Evolutionary conservation across 2,888 invertebrate species (phyloP).

Genomic region (Perizoma flavofasciatum): DNA sequence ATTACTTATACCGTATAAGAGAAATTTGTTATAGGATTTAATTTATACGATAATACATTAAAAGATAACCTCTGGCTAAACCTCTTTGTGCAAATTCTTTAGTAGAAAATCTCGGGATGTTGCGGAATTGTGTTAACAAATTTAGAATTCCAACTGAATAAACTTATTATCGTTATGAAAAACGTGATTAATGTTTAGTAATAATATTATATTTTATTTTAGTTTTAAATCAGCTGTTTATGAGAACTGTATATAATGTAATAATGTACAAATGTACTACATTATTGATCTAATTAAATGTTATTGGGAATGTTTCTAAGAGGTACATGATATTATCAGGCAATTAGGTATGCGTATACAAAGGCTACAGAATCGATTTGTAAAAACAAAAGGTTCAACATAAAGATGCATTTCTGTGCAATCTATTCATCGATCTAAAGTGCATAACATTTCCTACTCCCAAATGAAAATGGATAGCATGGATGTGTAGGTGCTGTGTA

Average conservation of each 20-base stretch:
- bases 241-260: too few species aligned
- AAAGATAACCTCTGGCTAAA: constrained; percentile 37
- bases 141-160: constrained; percentile 35
- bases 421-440: constrained; percentile 67
- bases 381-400: constrained; percentile 29
- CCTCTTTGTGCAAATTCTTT: constrained; percentile 41
- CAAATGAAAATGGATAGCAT: constrained; percentile 64
- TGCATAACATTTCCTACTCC: constrained; percentile 62
- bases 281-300: too few species aligned
- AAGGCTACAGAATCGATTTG: background rate
- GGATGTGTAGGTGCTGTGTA: constrained; percentile 80
- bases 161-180: constrained; percentile 1
- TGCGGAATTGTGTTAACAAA: constrained; percentile 33
- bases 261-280: too few species aligned
- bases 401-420: constrained; percentile 55
- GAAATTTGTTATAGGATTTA: constrained; percentile 28
- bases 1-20: too few species aligned
- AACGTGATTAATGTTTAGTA: too few species aligned
- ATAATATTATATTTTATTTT: too few species aligned
- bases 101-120: constrained; percentile 36
- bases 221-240: too few species aligned
- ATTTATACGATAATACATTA: constrained; percentile 39
- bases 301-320: too few species aligned
- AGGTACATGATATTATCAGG: too few species aligned
- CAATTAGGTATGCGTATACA: constrained; percentile 1